phyloP scores from a whole-genome alignment of 2,888 invertebrate species.

The Campoplex capitator region DNA sequence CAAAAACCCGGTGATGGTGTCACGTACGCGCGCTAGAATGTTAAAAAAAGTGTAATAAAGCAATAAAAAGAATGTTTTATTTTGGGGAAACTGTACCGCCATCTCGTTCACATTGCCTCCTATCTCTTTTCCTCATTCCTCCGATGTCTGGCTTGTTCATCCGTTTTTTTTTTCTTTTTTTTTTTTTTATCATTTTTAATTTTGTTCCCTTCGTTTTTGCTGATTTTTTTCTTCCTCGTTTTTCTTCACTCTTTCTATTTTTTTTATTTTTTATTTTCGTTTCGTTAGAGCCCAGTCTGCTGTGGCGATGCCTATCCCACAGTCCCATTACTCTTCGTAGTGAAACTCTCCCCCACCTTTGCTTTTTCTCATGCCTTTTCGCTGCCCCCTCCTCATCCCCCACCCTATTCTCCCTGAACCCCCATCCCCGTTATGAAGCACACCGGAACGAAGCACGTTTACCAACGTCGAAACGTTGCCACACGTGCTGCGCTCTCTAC shows the following conservation, averaged over 20 bases:
- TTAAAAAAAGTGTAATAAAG: constrained; percentile 45
- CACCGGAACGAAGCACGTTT: constrained; percentile 38
- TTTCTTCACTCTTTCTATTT: constrained; percentile 36
- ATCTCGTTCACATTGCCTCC: not conserved
- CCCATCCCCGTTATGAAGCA: not conserved
- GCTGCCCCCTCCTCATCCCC: not conserved
- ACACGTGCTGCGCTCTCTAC: constrained; percentile 48
- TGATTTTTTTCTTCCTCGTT: constrained; percentile 37
- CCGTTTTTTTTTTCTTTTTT: constrained; percentile 43
- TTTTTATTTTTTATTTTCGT: constrained; percentile 48
- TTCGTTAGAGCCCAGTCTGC: constrained; percentile 44
- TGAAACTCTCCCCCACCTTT: constrained; percentile 13
- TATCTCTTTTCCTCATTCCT: constrained; percentile 19
- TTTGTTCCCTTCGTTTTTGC: constrained; percentile 49
- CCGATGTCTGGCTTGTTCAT: constrained; percentile 39
- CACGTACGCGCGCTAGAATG: constrained; percentile 46
- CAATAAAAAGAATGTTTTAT: constrained; percentile 50
- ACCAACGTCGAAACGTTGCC: constrained; percentile 58
- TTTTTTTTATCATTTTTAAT: constrained; percentile 39
- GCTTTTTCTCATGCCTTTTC: constrained; percentile 11
- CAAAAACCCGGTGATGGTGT: constrained; percentile 19
- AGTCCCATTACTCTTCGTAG: constrained; percentile 67
- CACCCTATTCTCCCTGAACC: not conserved
- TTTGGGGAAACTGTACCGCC: constrained; percentile 28
- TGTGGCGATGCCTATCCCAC: constrained; percentile 62